Evolutionary conservation across 2,113 vertebrate genomes (phyloP).

Genomic region (Gobius niger): DNA sequence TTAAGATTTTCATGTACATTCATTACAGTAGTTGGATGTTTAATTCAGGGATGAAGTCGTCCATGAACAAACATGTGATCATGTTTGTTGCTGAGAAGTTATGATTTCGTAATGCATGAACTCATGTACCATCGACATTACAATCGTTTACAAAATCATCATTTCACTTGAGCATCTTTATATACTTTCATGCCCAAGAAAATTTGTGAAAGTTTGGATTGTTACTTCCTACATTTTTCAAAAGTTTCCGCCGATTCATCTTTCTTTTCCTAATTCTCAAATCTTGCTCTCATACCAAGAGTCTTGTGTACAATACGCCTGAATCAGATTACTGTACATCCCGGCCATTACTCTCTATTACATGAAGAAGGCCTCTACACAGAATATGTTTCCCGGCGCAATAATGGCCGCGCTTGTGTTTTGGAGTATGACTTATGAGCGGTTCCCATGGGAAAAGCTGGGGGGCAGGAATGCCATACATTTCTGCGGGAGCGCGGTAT

Average conservation of each 20-base stretch:
- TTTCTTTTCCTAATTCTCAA: background rate
- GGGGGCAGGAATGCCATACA: constrained; percentile 8
- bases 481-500: constrained; percentile 2
- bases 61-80: too few relatives aligned
- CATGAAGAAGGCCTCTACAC: background rate
- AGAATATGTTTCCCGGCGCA: background rate
- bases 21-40: too few relatives aligned
- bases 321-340: constrained; percentile 1
- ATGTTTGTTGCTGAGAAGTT: too few relatives aligned
- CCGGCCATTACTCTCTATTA: constrained; percentile 1
- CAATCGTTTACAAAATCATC: too few relatives aligned
- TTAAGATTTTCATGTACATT: too few relatives aligned
- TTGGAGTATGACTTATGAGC: background rate
- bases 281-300: background rate
- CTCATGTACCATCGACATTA: too few relatives aligned
- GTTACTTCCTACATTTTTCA: background rate
- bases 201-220: too few relatives aligned
- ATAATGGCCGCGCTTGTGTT: constrained; percentile 3
- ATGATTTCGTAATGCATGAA: too few relatives aligned
- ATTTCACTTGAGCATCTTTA: too few relatives aligned
- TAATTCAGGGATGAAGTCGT: too few relatives aligned
- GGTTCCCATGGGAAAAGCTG: constrained; percentile 8
- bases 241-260: background rate
- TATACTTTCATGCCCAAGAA: too few relatives aligned
- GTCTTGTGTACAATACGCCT: background rate